Conservation (phyloP, 2,113 vertebrate species). For the Pagrus major region DNA sequence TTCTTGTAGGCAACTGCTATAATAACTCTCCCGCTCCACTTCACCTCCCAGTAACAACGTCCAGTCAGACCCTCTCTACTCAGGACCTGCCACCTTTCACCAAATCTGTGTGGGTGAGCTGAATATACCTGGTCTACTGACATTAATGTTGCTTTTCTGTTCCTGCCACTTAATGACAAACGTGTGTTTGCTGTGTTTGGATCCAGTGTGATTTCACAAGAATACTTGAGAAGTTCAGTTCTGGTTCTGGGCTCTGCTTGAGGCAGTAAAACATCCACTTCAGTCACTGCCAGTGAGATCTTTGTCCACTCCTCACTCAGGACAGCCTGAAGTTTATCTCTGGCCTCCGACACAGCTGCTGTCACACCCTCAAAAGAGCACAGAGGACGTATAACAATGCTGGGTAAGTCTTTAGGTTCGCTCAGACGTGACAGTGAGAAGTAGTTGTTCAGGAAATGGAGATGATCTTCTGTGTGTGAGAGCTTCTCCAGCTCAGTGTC, state of each 20-base stretch:
- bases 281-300: not conserved
- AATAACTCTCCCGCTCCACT: rapidly evolving
- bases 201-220: not conserved
- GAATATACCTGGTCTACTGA: rapidly evolving
- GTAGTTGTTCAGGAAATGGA: constrained; percentile 26
- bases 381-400: not conserved
- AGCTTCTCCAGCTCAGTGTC: constrained; percentile 14
- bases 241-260: constrained; percentile 9
- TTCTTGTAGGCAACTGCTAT: constrained; percentile 21
- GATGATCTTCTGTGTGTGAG: constrained; percentile 10
- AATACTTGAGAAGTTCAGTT: not conserved
- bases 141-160: not conserved
- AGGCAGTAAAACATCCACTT: not conserved
- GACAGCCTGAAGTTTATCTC: constrained; percentile 19
- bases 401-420: not conserved
- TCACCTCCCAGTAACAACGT: constrained; percentile 39
- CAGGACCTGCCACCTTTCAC: not conserved
- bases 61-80: constrained; percentile 21
- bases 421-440: not conserved
- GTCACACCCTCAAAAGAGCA: not conserved
- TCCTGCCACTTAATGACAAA: rapidly evolving
- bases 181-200: not conserved
- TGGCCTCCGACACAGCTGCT: not conserved
- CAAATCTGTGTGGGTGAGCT: not conserved
- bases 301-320: not conserved